Percentiles rank a stretch among this genome's conserved stretches.
Evolutionary conservation across 64 coral and sea anemone species (phyloP).

Genomic region (Montipora capricornis): DNA sequence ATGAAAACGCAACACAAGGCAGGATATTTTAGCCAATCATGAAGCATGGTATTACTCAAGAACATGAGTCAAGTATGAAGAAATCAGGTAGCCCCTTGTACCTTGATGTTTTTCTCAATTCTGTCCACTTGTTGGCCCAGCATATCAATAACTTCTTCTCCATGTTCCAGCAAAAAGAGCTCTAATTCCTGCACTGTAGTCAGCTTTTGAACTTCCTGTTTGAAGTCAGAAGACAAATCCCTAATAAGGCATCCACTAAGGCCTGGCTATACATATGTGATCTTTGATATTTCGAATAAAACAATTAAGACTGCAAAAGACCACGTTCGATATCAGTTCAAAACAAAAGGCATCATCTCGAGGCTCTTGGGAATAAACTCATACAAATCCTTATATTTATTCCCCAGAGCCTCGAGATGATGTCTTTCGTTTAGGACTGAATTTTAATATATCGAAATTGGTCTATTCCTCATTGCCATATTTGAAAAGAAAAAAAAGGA

Average conservation of each 20-base stretch:
- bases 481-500: no score
- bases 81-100: not conserved
- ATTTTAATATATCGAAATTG: no score
- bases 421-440: no score
- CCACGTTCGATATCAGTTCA: no score
- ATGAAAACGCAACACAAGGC: no score
- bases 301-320: no score
- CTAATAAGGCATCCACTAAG: not conserved
- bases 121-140: slow-evolving; percentile 96
- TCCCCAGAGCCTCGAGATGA: no score
- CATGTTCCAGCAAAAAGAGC: slow-evolving; percentile 93
- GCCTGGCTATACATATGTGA: not conserved
- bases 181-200: slow-evolving; percentile 90
- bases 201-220: slow-evolving; percentile 93
- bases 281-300: no score
- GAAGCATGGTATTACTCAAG: not conserved
- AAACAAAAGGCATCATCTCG: no score
- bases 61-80: not conserved
- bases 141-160: slow-evolving; percentile 97
- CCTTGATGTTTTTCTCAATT: slow-evolving; percentile 99
- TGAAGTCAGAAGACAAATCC: not conserved
- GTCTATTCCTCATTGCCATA: no score
- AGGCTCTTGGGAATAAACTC: no score
- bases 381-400: no score
- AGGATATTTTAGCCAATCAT: not conserved